Evolutionary conservation across 2,888 invertebrate species (phyloP).

Genomic region (Molanna angustata): DNA sequence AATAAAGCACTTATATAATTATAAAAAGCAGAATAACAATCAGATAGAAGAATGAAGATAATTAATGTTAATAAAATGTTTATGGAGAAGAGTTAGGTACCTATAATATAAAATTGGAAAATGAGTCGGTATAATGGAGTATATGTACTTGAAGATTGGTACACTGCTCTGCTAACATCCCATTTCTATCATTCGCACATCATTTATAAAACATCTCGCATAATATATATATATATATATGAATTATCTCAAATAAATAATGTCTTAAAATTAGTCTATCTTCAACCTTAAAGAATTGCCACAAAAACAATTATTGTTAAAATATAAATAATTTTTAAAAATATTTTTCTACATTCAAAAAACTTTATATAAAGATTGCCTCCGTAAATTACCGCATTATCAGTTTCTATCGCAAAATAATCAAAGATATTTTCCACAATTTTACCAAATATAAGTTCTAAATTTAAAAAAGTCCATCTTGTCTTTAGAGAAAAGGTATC

Average conservation of each 20-base stretch:
- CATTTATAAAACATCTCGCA: conserved; percentile 16
- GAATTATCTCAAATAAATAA: conserved; percentile 20
- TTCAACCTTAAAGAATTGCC: conserved; percentile 7
- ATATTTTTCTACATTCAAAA: conserved; percentile 14
- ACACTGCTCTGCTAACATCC: neutral
- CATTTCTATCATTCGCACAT: conserved; percentile 11
- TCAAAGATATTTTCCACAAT: conserved; percentile 18
- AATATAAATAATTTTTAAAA: conserved; percentile 16
- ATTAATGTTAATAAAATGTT: neutral
- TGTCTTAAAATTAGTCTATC: conserved; percentile 20
- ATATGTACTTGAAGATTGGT: conserved; percentile 2
- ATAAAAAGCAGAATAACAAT: neutral
- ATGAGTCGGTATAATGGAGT: neutral
- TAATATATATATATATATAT: no score
- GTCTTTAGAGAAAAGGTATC: no score
- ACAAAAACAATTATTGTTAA: conserved; percentile 14
- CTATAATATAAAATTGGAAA: neutral
- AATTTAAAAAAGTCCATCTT: no score
- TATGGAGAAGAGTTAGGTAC: neutral
- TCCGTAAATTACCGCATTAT: neutral
- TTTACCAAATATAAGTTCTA: no score
- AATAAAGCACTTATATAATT: neutral
- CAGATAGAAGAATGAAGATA: neutral
- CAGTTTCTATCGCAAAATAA: conserved; percentile 6
- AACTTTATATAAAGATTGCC: conserved; percentile 12